Evolutionary conservation across 2,113 vertebrate genomes (phyloP).

Genomic region (Plectropomus leopardus): DNA sequence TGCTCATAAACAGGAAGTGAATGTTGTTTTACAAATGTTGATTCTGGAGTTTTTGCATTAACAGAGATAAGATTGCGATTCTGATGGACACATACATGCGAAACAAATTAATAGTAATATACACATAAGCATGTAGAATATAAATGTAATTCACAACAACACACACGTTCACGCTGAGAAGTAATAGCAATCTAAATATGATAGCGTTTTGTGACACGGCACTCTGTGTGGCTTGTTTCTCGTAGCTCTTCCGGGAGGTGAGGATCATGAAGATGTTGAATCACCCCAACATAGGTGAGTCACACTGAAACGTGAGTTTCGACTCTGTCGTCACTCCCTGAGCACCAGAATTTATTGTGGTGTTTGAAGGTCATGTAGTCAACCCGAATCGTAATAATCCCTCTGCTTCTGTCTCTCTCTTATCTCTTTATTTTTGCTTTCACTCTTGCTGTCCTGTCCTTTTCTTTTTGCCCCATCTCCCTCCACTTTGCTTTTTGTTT

Average conservation of each 20-base stretch:
- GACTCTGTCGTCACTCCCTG: constrained; percentile 1
- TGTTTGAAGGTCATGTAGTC: constrained; percentile 15
- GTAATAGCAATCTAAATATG: background rate
- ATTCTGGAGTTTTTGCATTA: constrained; percentile 2
- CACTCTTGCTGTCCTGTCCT: background rate
- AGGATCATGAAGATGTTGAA: constrained; percentile 97
- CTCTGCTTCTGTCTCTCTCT: background rate
- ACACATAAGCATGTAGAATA: no score
- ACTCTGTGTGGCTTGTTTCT: constrained; percentile 2
- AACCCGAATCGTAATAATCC: constrained; percentile 13
- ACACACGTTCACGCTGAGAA: background rate
- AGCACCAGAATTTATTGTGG: background rate
- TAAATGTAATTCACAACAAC: constrained; percentile 6
- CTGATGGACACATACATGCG: background rate
- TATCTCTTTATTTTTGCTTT: background rate
- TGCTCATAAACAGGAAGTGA: constrained; percentile 43
- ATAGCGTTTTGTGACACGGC: no score
- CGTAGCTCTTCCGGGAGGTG: constrained; percentile 94
- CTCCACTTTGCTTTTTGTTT: background rate
- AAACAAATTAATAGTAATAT: constrained; percentile 1
- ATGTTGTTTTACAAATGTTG: constrained; percentile 20
- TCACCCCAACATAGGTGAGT: constrained; percentile 97
- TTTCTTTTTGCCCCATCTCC: background rate
- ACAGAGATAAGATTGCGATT: background rate
- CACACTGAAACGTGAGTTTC: background rate